These are phyloP conservation scores for Ameiurus melas DNA, from an alignment of 2,113 vertebrate species.

Conservation along the genomic window DNA sequence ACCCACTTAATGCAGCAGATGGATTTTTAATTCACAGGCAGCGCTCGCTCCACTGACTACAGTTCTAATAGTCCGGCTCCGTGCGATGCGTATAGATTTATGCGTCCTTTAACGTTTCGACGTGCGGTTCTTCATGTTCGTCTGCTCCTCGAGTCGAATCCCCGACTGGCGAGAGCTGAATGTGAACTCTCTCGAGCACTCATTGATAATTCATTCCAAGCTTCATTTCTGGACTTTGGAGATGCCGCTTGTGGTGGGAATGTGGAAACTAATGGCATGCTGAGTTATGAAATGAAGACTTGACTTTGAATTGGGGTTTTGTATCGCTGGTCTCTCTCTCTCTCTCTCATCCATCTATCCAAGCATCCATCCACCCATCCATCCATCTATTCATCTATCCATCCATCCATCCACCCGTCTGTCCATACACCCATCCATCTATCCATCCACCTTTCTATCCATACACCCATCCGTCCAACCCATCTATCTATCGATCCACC, in stretches of 20 bases:
- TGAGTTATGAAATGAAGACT: not conserved
- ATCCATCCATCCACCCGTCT: too few relatives aligned
- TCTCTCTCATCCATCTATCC: not conserved
- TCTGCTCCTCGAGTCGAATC: not conserved
- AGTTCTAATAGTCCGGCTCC: not conserved
- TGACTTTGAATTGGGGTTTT: not conserved
- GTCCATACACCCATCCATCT: too few relatives aligned
- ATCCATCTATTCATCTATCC: too few relatives aligned
- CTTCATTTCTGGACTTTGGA: constrained; percentile 10
- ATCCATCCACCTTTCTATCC: too few relatives aligned
- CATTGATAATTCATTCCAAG: not conserved
- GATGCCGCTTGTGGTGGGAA: constrained; percentile 3
- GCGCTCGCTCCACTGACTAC: not conserved
- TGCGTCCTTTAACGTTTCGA: not conserved
- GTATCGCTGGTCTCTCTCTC: not conserved
- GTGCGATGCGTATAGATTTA: not conserved
- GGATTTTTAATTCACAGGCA: constrained; percentile 10
- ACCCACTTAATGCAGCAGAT: constrained; percentile 25
- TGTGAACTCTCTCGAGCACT: not conserved
- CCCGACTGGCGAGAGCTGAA: not conserved
- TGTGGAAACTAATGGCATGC: not conserved
- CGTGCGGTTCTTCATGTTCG: not conserved
- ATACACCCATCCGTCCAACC: too few relatives aligned
- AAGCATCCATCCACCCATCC: too few relatives aligned
- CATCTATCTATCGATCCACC: too few relatives aligned